Percentiles rank a stretch among this genome's conserved stretches.
These are phyloP conservation scores for Clarias platycephalus DNA, from an alignment of 2,797 vertebrate species.

Conservation along the genomic window DNA sequence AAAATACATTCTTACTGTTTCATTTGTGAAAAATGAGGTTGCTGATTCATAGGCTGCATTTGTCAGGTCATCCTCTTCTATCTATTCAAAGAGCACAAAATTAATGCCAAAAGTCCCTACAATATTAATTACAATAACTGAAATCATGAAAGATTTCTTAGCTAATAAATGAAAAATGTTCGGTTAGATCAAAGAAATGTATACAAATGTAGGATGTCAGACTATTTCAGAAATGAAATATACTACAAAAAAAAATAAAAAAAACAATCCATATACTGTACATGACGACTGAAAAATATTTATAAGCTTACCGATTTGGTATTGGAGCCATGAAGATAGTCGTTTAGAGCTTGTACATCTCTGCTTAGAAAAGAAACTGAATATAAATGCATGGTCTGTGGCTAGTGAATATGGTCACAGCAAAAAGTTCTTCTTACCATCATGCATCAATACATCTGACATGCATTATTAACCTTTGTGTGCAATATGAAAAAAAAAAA, in stretches of 20 bases:
- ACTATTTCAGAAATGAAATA: background rate
- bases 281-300: conserved; percentile 18
- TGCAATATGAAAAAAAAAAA: background rate
- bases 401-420: background rate
- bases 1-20: conserved; percentile 78
- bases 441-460: background rate
- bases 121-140: background rate
- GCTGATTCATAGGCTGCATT: conserved; percentile 89
- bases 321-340: conserved; percentile 95
- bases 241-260: background rate
- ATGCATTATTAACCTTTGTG: background rate
- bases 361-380: conserved; percentile 65
- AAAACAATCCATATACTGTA: background rate
- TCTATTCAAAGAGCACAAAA: conserved; percentile 68
- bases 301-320: conserved; percentile 90
- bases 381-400: background rate
- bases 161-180: background rate
- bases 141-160: background rate
- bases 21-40: conserved; percentile 88
- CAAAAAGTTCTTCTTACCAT: background rate
- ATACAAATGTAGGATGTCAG: background rate
- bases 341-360: conserved; percentile 95
- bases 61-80: conserved; percentile 88
- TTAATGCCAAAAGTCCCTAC: background rate
- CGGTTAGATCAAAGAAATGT: background rate